Evolutionary conservation across 1,140 invertebrate species (phyloP), one percentile per base, ranked within the genome.

Genomic region (Notospermus geniculatus): DNA sequence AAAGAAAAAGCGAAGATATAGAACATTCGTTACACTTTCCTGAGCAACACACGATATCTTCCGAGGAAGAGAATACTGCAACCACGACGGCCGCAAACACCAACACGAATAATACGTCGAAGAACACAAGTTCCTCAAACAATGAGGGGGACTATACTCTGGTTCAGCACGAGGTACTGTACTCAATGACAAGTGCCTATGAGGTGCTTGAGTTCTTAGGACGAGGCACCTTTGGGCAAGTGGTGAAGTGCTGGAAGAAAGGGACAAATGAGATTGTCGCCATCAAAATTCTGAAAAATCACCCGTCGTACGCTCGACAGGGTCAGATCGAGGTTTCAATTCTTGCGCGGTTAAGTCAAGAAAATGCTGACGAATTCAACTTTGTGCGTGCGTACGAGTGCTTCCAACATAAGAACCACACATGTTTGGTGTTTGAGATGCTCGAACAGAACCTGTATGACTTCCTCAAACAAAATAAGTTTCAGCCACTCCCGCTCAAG

Each of bases 191-290:
- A 81, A 90, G 87, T 43, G 90, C 93, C 77, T 97, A 97, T 83
- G 94, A 97, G 84, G 97, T 99, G 62, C 85, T 99, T 71, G 97
- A 99, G 83, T 99, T 99, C 83, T 86, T 99, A 65, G 97, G 97
- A 68, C 88, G 97, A 69, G 95, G 96, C 67, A 99, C 97, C 55
- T 99, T 99, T 85, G 97, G 97, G 63, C 96, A 98, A 87, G 96
- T 99, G 70, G 96, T 98, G 71, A 99, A 99, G 85, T 99, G 97
- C 82, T 99, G 97, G 97, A 99, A 99, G 82, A 98, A 98, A 81
- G 97, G 97, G 78, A 99, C 97, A 61, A 99, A 97, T 81, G 96
- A 99, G 83, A 98, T 99, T 75, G 96, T 99, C 65, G 97, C 97
- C 74, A 99, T 99, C 78, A 99, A 99, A 86, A 99, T 99, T 78